A percentile compares a stretch with the other conserved stretches of the same genome.
phyloP scores from a whole-genome alignment of 2,888 invertebrate genomes.

The Thera obeliscata region DNA sequence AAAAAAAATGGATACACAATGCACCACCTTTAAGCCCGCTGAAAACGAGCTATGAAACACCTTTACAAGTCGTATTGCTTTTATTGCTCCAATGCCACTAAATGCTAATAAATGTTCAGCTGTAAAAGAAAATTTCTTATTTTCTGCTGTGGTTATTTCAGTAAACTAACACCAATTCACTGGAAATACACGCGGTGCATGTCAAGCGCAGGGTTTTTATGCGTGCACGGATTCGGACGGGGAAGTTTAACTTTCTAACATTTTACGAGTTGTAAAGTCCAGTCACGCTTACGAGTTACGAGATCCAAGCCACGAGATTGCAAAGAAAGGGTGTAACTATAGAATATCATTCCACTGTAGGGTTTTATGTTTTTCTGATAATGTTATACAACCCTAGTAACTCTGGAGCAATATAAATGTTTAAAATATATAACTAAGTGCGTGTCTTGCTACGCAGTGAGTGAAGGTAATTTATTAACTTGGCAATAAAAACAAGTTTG shows the following conservation, averaged over 20 bases:
- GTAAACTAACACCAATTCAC: conserved; percentile 17
- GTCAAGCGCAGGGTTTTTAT: conserved; percentile 31
- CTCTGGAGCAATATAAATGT: conserved; percentile 9
- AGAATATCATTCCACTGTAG: conserved; percentile 27
- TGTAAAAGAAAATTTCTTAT: conserved; percentile 3
- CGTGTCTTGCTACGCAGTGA: background rate
- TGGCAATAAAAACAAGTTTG: background rate
- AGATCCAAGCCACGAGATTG: conserved; percentile 42
- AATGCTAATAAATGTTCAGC: background rate
- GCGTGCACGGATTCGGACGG: conserved; percentile 30
- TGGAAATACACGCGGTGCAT: conserved; percentile 25
- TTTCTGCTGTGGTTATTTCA: background rate
- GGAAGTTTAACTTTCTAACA: conserved; percentile 35
- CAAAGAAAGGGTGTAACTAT: conserved; percentile 34
- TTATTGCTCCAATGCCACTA: background rate
- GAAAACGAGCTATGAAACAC: background rate
- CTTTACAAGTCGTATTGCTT: background rate
- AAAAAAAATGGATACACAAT: too few species aligned
- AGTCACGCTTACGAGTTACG: conserved; percentile 43
- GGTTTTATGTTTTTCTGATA: conserved; percentile 23
- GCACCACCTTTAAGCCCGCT: too few species aligned
- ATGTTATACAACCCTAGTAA: conserved; percentile 9
- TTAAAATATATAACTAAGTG: background rate
- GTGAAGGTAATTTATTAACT: conserved; percentile 1
- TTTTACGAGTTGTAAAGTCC: conserved; percentile 38